A percentile compares a stretch with the other conserved stretches of the same genome.
These are phyloP conservation scores for Halictus ligatus DNA, from an alignment of 2,888 invertebrate species.

Conservation along the genomic window DNA sequence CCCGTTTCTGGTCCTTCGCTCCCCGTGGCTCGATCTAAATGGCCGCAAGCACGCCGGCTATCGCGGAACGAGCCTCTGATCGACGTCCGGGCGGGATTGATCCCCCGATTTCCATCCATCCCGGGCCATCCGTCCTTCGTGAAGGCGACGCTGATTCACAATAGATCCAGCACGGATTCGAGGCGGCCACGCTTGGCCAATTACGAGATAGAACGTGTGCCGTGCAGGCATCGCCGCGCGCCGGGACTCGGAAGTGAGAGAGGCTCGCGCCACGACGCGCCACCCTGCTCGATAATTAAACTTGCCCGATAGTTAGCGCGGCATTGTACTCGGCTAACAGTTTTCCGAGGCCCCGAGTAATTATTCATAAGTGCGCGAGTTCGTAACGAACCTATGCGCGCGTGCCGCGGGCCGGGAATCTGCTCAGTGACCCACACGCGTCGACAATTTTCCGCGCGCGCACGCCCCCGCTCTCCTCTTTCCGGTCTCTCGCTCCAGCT, in stretches of 20 bases:
- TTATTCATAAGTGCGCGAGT: slow-evolving; percentile 61
- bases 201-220: slow-evolving; percentile 51
- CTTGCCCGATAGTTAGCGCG: slow-evolving; percentile 54
- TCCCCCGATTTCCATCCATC: slow-evolving; percentile 13
- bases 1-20: slow-evolving; percentile 3
- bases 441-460: not conserved
- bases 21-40: not conserved
- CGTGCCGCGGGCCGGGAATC: slow-evolving; percentile 13
- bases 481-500: no score
- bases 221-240: slow-evolving; percentile 2
- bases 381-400: slow-evolving; percentile 46
- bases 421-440: slow-evolving; percentile 13
- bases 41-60: not conserved
- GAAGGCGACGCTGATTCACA: slow-evolving; percentile 23
- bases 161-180: slow-evolving; percentile 32
- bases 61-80: not conserved
- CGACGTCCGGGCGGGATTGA: not conserved
- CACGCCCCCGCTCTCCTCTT: not conserved
- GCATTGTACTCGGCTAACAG: slow-evolving; percentile 48
- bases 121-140: not conserved
- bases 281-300: slow-evolving; percentile 63
- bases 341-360: slow-evolving; percentile 45
- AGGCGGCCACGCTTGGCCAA: slow-evolving; percentile 53
- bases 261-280: not conserved
- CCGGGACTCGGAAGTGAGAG: not conserved